Evolutionary conservation across 1,140 invertebrate genomes (phyloP), one percentile per base, ranked within the genome.

Genomic region (Ridgeia piscesae): DNA sequence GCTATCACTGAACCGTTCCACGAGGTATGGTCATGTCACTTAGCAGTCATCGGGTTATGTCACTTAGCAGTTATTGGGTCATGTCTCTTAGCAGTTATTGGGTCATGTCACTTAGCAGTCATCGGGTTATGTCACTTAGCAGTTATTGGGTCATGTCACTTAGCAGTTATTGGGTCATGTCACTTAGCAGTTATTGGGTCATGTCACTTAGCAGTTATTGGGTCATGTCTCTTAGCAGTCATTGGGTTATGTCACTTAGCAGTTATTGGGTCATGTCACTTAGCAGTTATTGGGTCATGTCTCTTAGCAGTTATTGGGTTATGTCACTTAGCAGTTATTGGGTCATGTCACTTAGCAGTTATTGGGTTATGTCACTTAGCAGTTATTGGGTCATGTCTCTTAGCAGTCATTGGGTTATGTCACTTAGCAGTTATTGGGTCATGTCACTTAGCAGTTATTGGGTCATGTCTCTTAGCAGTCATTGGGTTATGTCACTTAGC

Each of bases 1-100:
- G 96, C 97, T 1, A 98, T 99, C 50, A 98, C 97, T 0, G 98
- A 99, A 94, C 98, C 99, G 4, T 99, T 99, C 96, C 97, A 98
- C 93, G 98, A 99, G 95, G 97, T 97, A 94, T 92, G 93, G 11
- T 17, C 27, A 77, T 77, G 27, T 17, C 0, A 77, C 17, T 8
- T 21, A 77, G 58, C 93, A n/a, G n/a, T n/a, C n/a, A n/a, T n/a
- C n/a, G n/a, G 93, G 11, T 17, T 21, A 77, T 77, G 27, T 17
- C 0, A 77, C 17, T 8, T 21, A 77, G 58, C 93, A n/a, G n/a
- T n/a, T n/a, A n/a, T n/a, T n/a, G n/a, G 93, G 11, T 17, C 27
- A 77, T 77, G 27, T 17, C 0, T 21, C 17, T 8, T 21, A 77
- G 58, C 93, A n/a, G n/a, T n/a, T n/a, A n/a, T n/a, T n/a, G n/a